phyloP scores from a whole-genome alignment of 2,888 invertebrate species.

The Clusia tigrina region DNA sequence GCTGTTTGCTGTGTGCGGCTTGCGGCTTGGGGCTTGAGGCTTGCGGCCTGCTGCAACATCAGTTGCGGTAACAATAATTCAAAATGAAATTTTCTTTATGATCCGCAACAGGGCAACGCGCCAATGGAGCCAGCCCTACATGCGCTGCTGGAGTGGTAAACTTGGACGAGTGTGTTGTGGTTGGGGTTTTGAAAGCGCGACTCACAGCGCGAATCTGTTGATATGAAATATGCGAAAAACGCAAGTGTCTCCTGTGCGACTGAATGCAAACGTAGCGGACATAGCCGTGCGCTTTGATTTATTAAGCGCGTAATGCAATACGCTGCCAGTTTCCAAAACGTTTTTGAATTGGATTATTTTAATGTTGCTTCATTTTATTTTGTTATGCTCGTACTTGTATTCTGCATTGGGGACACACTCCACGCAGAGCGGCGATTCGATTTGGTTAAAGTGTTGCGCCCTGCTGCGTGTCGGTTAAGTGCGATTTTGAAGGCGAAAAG shows the following conservation, averaged over 20 bases:
- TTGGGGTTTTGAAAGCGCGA: too few species aligned
- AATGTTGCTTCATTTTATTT: conserved; percentile 18
- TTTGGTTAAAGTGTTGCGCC: conserved; percentile 37
- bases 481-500: conserved; percentile 35
- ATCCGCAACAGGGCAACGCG: conserved; percentile 56
- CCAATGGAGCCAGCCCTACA: background rate
- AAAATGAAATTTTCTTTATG: conserved; percentile 65
- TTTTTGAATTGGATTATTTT: conserved; percentile 56
- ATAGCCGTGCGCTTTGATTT: conserved; percentile 53
- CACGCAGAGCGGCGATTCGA: conserved; percentile 32
- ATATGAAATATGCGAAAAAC: conserved; percentile 51
- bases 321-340: conserved; percentile 46
- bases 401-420: background rate
- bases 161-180: background rate
- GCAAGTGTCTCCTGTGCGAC: background rate
- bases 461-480: conserved; percentile 39
- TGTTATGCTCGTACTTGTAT: conserved; percentile 3
- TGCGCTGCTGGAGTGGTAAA: background rate
- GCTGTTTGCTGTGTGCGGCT: too few species aligned
- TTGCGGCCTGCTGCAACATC: conserved; percentile 23
- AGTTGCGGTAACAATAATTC: conserved; percentile 59
- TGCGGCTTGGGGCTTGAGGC: too few species aligned
- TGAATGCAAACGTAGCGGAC: conserved; percentile 32
- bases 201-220: conserved; percentile 39
- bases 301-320: conserved; percentile 64